Percentiles rank a stretch among this genome's conserved stretches.
Conservation (phyloP, 2,888 invertebrate genomes). For the Spilosoma lubricipeda region DNA sequence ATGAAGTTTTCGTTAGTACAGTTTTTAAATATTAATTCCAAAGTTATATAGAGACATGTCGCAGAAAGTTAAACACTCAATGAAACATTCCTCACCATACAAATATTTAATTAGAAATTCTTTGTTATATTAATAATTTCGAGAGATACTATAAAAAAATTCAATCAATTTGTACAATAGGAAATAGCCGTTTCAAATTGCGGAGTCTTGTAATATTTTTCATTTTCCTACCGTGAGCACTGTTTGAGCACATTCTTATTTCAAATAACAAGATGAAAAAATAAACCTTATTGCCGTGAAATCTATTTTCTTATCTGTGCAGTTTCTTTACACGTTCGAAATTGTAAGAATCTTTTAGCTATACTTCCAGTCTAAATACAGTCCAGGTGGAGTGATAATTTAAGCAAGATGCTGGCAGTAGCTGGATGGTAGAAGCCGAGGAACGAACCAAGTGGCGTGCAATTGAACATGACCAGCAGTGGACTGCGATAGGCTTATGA, state of each 20-base stretch:
- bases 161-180: conserved; percentile 50
- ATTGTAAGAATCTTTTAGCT: conserved; percentile 29
- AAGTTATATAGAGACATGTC: not conserved
- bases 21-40: not conserved
- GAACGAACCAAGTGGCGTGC: too few species aligned
- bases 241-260: conserved; percentile 25
- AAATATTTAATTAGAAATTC: conserved; percentile 41
- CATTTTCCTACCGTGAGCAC: conserved; percentile 31
- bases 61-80: not conserved
- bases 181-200: conserved; percentile 42
- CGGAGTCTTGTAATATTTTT: conserved; percentile 45
- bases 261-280: conserved; percentile 22
- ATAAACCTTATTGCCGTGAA: conserved; percentile 26
- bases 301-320: conserved; percentile 21
- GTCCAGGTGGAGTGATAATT: too few species aligned
- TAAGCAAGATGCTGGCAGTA: too few species aligned
- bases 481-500: too few species aligned
- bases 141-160: conserved; percentile 44
- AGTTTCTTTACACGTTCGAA: conserved; percentile 17
- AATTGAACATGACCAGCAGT: too few species aligned
- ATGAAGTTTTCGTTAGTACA: not conserved
- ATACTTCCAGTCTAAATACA: too few species aligned
- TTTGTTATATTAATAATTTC: conserved; percentile 44
- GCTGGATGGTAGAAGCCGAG: too few species aligned
- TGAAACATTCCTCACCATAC: conserved; percentile 30